Evolutionary conservation across 2,888 invertebrate genomes (phyloP), one percentile per base, ranked within the genome.

Genomic region (Protophormia terraenovae): DNA sequence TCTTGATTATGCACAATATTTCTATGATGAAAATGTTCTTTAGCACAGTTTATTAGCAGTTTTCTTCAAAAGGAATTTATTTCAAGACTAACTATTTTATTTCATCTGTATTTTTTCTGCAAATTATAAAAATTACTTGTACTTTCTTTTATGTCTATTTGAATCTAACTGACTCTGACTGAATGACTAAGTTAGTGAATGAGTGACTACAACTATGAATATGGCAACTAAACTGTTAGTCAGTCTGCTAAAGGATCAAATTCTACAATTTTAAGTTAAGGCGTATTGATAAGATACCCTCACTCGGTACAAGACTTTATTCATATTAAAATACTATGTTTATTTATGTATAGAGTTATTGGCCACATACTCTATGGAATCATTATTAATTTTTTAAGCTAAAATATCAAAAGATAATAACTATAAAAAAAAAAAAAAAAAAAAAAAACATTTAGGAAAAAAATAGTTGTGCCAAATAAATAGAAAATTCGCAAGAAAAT

Each of bases 41-140:
- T 50, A 78, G 89, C 88, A 88, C 88, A 89, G 90, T 90, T 90
- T 90, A 90, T 90, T 90, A 90, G 90, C 89, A 90, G 90, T 88
- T 87, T 89, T 87, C 87, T 85, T 85, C 86, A 87, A 87, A 88
- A 88, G 88, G 89, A 90, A 89, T 75, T 78, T 47, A 71, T 82
- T 76, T 71, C 69, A 24, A 69, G 67, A 75, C 38, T 50, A 89
- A 88, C 87, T 88, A 89, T 87, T 89, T 89, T n/a, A 66, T 72
- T 72, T 55, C 8, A 14, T 14, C 16, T n/a, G 8, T 50, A 64
- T 66, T 41, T 55, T 16, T 83, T 88, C 89, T 88, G 88, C 88
- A 89, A 90, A 90, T 90, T 89, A 89, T 88, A 89, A 89, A 89
- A 89, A 86, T 84, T 83, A 83, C 86, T 86, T 82, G 55, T 71